Conservation (phyloP, 2,888 invertebrate genomes). For the Heliconius ethilla region DNA sequence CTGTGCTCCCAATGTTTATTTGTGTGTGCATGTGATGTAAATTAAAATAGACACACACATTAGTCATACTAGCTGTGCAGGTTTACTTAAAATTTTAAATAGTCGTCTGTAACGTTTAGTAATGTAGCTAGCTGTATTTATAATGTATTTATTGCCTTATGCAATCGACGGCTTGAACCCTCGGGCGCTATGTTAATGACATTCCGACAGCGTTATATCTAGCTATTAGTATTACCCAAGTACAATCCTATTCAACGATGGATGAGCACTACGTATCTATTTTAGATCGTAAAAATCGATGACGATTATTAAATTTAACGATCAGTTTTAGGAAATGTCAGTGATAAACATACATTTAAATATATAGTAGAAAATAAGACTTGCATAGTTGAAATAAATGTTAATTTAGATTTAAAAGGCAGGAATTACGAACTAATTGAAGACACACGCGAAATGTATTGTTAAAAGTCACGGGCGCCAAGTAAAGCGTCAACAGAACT, state of each 20-base stretch:
- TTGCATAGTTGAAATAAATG: neutral
- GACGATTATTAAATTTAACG: neutral
- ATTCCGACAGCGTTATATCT: constrained; percentile 34
- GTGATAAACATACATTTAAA: neutral
- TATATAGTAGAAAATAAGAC: neutral
- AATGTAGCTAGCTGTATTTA: constrained; percentile 31
- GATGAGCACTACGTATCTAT: constrained; percentile 13
- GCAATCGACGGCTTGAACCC: constrained; percentile 39
- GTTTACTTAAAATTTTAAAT: constrained; percentile 33
- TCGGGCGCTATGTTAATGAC: constrained; percentile 41
- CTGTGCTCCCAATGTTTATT: neutral
- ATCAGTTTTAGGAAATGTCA: neutral
- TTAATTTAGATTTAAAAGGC: neutral
- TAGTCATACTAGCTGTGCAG: neutral
- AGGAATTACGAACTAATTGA: constrained; percentile 28
- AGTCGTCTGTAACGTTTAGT: constrained; percentile 7
- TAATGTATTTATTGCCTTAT: constrained; percentile 37
- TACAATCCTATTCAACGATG: constrained; percentile 16
- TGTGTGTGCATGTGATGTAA: neutral
- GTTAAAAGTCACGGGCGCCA: constrained; percentile 43
- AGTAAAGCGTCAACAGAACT: constrained; percentile 30
- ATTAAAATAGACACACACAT: neutral
- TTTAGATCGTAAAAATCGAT: constrained; percentile 5
- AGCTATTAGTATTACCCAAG: constrained; percentile 11
- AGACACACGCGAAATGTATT: constrained; percentile 36